Evolutionary conservation across 2,888 invertebrate genomes (phyloP), one percentile per base, ranked within the genome.

Genomic region (Epirrhoe alternata): DNA sequence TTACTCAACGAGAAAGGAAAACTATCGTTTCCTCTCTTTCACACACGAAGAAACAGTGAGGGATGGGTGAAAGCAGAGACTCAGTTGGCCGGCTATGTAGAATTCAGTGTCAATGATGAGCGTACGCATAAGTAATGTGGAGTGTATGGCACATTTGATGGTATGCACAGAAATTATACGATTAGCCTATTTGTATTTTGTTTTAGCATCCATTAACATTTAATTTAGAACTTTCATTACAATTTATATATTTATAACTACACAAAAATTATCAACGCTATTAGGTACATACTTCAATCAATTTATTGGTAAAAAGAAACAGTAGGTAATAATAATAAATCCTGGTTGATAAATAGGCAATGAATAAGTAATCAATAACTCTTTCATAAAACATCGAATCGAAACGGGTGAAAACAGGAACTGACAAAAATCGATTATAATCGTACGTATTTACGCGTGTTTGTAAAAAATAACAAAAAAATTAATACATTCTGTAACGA

Each of bases 71-170:
- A 84, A 84, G 82, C 82, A 75, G 75, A 83, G 86, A 87, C 86
- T 80, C 88, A 87, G 83, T 90, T 84, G 86, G 84, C 72, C 86
- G 90, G 74, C 72, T 89, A 90, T 90, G 89, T 91, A 86, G 91
- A 87, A 87, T 90, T 87, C 76, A 89, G 89, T 92, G 90, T 90
- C 90, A 92, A 85, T 54, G 80, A 79, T 77, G 78, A 78, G 59
- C 62, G 74, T 74, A 74, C 72, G 74, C 74, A 78, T 79, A 80
- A 64, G 8, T 74, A 78, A 73, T 72, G 57, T 64, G 61, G 56
- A 68, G 64, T 61, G 55, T 70, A 70, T 69, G 61, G 53, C 68
- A 49, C 64, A 70, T 71, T 70, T 71, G 61, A 69, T 64, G 68
- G 68, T 72, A 69, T 73, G 75, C 74, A 75, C 69, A 64, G 74